These are phyloP conservation scores for Cheilosia urbana DNA, from an alignment of 2,888 invertebrate genomes.

Conservation along the genomic window DNA sequence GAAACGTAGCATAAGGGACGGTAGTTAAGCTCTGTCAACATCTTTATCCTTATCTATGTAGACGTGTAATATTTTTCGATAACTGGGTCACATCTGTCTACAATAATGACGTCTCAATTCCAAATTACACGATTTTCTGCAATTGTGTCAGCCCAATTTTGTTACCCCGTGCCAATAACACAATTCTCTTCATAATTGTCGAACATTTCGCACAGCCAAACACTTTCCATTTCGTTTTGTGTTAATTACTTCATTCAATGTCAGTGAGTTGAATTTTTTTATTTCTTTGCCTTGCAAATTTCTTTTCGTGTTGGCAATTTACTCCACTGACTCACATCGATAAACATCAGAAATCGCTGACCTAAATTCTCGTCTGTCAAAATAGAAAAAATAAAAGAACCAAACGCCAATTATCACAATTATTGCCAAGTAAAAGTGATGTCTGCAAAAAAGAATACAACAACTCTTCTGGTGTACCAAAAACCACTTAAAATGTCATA, in stretches of 20 bases:
- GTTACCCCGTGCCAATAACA: slow-evolving; percentile 23
- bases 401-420: background rate
- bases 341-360: slow-evolving; percentile 24
- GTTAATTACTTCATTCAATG: slow-evolving; percentile 59
- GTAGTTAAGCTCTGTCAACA: too few species aligned
- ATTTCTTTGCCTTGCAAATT: slow-evolving; percentile 4
- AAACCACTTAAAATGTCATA: slow-evolving; percentile 53
- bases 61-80: too few species aligned
- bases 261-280: slow-evolving; percentile 24
- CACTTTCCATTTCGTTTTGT: slow-evolving; percentile 34
- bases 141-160: background rate
- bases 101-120: too few species aligned
- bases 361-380: slow-evolving; percentile 41
- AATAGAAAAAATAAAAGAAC: slow-evolving; percentile 1
- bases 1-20: too few species aligned
- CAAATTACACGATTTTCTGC: too few species aligned
- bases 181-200: slow-evolving; percentile 2
- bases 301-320: slow-evolving; percentile 7
- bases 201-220: slow-evolving; percentile 5
- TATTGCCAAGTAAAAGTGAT: slow-evolving; percentile 14
- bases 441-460: slow-evolving; percentile 7
- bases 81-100: too few species aligned
- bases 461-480: slow-evolving; percentile 10
- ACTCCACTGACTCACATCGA: slow-evolving; percentile 31
- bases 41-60: too few species aligned